Conservation (phyloP, 2,113 vertebrate species). For the Aplodontia rufa region DNA sequence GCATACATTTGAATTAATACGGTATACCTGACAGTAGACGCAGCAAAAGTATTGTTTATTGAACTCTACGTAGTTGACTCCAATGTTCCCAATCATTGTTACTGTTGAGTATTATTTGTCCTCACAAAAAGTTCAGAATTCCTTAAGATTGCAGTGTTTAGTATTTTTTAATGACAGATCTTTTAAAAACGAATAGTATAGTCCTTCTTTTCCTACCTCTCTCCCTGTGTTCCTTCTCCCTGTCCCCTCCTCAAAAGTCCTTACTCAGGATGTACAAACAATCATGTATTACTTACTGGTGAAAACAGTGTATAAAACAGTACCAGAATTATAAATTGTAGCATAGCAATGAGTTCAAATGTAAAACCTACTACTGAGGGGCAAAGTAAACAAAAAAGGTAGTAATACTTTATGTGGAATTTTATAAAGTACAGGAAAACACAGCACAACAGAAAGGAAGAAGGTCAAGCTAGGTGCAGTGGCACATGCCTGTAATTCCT, state of each 20-base stretch:
- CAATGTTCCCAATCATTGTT: not conserved
- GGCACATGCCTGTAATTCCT: too few relatives aligned
- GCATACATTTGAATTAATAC: conserved; percentile 54
- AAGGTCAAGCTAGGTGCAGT: not conserved
- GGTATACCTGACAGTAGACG: not conserved
- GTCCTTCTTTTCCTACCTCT: not conserved
- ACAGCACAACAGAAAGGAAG: not conserved
- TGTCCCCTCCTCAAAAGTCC: not conserved
- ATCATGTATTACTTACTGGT: not conserved
- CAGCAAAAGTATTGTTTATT: conserved; percentile 41
- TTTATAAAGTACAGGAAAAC: not conserved
- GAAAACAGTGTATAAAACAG: not conserved
- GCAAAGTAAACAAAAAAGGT: not conserved
- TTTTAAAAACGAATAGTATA: not conserved
- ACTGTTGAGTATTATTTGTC: not conserved
- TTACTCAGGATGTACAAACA: not conserved
- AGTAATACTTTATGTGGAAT: not conserved
- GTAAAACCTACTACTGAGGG: not conserved
- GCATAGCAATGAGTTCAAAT: not conserved
- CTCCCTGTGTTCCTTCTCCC: not conserved
- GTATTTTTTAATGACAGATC: not conserved
- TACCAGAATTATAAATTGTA: not conserved
- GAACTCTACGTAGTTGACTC: not conserved
- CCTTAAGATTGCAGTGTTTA: not conserved
- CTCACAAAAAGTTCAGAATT: not conserved